These are phyloP conservation scores for Stomatorhinus walkeri DNA, from an alignment of 2,797 vertebrate species.

Conservation along the genomic window DNA sequence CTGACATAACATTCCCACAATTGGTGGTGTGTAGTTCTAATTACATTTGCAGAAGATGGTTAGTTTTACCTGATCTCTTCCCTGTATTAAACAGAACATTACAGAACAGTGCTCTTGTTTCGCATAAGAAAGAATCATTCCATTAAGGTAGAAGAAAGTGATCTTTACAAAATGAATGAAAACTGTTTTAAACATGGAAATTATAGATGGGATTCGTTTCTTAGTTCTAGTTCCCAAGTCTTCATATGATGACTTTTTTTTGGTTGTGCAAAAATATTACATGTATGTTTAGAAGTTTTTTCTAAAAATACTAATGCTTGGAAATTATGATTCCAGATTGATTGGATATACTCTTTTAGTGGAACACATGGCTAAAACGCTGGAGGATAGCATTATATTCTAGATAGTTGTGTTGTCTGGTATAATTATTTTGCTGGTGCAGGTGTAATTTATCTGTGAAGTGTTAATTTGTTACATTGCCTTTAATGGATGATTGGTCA, in stretches of 20 bases:
- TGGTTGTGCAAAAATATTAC: neutral
- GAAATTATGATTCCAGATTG: neutral
- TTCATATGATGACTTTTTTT: neutral
- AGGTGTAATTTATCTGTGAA: neutral
- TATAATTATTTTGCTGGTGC: neutral
- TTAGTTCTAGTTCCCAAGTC: neutral
- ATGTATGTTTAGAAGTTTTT: neutral
- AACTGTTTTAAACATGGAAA: neutral
- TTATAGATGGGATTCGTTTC: neutral
- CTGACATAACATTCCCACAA: neutral
- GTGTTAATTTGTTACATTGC: neutral
- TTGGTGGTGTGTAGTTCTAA: slow-evolving; percentile 14
- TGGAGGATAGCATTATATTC: neutral
- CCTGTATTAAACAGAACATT: neutral
- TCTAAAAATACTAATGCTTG: neutral
- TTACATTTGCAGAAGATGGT: neutral
- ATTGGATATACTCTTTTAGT: neutral
- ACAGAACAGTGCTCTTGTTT: neutral
- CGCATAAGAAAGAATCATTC: neutral
- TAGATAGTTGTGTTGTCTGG: neutral
- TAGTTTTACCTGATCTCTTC: neutral
- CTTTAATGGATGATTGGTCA: neutral
- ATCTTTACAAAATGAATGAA: neutral
- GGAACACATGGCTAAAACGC: neutral
- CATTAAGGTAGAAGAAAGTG: neutral